Evolutionary conservation across 2,113 vertebrate genomes (phyloP).

Genomic region (Meriones unguiculatus): DNA sequence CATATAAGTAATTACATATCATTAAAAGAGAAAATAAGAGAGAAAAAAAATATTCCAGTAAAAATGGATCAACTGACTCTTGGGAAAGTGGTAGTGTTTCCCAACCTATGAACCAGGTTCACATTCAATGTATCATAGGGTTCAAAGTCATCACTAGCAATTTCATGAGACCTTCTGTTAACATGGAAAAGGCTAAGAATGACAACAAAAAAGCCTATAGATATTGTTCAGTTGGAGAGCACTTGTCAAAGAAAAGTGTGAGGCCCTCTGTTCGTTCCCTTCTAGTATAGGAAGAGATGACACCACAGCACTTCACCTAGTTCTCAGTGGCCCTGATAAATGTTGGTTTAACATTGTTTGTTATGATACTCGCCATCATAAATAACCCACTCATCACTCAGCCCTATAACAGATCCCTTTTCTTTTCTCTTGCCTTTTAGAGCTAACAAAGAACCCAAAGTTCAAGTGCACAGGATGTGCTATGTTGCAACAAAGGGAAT

Average conservation of each 20-base stretch:
- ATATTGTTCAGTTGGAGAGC: background rate
- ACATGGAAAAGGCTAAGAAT: background rate
- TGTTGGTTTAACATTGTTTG: background rate
- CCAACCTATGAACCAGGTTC: background rate
- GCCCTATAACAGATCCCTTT: background rate
- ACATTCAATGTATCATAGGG: background rate
- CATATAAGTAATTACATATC: too few relatives aligned
- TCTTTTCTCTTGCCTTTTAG: background rate
- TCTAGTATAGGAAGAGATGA: background rate
- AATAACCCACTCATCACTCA: background rate
- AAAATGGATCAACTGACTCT: background rate
- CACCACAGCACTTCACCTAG: background rate
- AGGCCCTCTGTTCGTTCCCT: background rate
- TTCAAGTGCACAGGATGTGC: background rate
- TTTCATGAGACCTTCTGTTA: background rate
- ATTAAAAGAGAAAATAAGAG: background rate
- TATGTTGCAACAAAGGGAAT: background rate
- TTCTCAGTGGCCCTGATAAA: background rate
- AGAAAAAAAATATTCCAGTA: background rate
- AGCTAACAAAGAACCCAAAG: conserved; percentile 32
- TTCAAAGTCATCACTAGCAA: background rate
- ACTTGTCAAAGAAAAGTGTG: background rate
- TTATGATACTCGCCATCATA: background rate
- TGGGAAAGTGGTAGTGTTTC: background rate
- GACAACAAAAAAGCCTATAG: background rate